These are phyloP conservation scores for Parnassius smintheus DNA, from an alignment of 2,888 invertebrate genomes.

Conservation along the genomic window DNA sequence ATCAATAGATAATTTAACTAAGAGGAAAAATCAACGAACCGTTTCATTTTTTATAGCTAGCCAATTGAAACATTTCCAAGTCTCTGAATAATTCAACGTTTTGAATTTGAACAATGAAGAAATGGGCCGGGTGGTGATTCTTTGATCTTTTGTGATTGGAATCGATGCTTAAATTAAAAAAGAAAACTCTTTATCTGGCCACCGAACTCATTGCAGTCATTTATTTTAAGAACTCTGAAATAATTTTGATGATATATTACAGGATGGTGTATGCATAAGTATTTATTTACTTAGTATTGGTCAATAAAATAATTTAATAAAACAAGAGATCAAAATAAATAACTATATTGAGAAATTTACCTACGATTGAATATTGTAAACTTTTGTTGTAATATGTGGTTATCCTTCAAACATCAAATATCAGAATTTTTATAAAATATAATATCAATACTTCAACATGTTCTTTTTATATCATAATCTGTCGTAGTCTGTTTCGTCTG, in stretches of 20 bases:
- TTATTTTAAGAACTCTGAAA: constrained; percentile 44
- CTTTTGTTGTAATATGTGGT: no score
- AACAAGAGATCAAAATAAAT: no score
- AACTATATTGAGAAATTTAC: no score
- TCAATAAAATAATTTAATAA: no score
- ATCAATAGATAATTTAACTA: constrained; percentile 77
- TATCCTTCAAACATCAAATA: no score
- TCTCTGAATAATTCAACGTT: constrained; percentile 81
- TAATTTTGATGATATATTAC: neutral
- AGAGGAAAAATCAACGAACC: constrained; percentile 79
- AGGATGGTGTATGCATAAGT: no score
- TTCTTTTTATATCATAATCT: no score
- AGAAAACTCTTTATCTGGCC: constrained; percentile 72
- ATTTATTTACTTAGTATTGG: no score
- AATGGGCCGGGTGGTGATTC: constrained; percentile 79
- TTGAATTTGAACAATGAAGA: constrained; percentile 79
- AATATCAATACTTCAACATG: no score
- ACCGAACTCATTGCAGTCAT: constrained; percentile 78
- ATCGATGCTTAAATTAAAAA: constrained; percentile 82
- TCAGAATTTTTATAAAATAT: no score
- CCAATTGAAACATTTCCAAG: constrained; percentile 82
- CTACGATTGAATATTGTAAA: no score
- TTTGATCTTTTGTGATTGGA: constrained; percentile 82
- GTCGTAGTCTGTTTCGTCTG: no score
- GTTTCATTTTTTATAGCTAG: constrained; percentile 79